A percentile compares a stretch with the other conserved stretches of the same genome.
phyloP scores from a whole-genome alignment of 2,888 invertebrate species.

The Cancer borealis region DNA sequence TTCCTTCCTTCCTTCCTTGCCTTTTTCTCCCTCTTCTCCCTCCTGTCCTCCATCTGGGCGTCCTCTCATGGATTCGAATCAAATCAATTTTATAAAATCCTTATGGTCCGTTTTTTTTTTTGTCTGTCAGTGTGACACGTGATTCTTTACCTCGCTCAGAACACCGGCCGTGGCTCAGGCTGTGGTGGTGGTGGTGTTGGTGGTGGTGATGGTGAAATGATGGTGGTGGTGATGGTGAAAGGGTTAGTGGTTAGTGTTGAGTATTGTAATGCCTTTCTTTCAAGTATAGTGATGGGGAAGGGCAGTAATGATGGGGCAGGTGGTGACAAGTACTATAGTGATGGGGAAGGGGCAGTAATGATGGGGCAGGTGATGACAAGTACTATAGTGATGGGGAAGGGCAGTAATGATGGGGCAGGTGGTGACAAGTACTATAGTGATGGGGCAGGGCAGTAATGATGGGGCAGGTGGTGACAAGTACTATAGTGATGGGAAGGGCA shows the following conservation, averaged over 20 bases:
- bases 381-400: background rate
- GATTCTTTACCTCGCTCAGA: background rate
- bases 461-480: background rate
- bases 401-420: background rate
- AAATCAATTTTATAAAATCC: background rate
- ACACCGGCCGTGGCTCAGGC: background rate
- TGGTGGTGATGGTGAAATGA: background rate
- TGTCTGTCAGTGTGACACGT: background rate
- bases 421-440: background rate
- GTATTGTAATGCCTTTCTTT: background rate
- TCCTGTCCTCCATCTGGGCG: background rate
- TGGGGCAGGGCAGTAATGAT: background rate
- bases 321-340: background rate
- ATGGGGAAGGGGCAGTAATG: background rate
- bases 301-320: background rate
- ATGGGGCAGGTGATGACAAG: background rate
- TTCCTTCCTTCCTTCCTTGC: background rate
- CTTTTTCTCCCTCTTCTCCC: background rate
- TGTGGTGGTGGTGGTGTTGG: background rate
- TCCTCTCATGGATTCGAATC: background rate
- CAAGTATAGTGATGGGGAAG: too few relatives aligned
- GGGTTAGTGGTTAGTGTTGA: background rate
- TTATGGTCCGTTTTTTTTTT: background rate
- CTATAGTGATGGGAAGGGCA: too few relatives aligned
- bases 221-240: background rate